Evolutionary conservation across 2,797 vertebrate species (phyloP).

Genomic region (Anguilla obscura): DNA sequence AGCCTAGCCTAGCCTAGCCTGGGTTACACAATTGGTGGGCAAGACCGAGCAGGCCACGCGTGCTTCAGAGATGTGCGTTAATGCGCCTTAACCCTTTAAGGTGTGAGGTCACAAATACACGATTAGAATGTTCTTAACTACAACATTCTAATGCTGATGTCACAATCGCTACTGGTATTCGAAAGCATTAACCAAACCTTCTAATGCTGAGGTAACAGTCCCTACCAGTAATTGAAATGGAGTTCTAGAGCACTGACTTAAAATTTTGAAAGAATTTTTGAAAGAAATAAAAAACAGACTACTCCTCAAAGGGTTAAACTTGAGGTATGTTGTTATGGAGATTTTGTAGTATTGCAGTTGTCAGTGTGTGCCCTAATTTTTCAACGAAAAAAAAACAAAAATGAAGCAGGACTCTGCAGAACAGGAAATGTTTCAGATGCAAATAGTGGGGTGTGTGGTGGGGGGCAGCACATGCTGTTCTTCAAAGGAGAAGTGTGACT

Average conservation of each 20-base stretch:
- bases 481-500: not conserved
- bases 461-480: not conserved
- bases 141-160: too few relatives aligned
- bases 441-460: not conserved
- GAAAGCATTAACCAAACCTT: too few relatives aligned
- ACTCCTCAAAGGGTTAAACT: not conserved
- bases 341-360: not conserved
- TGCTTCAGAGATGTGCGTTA: not conserved
- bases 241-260: too few relatives aligned
- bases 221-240: too few relatives aligned
- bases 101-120: too few relatives aligned
- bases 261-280: too few relatives aligned
- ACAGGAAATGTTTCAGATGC: not conserved
- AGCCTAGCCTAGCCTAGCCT: not conserved
- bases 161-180: too few relatives aligned
- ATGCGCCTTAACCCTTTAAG: not conserved
- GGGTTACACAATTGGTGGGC: constrained; percentile 7
- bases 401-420: not conserved
- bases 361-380: not conserved
- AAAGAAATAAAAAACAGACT: too few relatives aligned
- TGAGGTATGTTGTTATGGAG: not conserved
- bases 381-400: not conserved
- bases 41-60: not conserved
- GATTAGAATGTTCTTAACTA: too few relatives aligned
- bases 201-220: too few relatives aligned